Conservation (phyloP, 2,888 invertebrate genomes). For the Dasypogon diadema region DNA sequence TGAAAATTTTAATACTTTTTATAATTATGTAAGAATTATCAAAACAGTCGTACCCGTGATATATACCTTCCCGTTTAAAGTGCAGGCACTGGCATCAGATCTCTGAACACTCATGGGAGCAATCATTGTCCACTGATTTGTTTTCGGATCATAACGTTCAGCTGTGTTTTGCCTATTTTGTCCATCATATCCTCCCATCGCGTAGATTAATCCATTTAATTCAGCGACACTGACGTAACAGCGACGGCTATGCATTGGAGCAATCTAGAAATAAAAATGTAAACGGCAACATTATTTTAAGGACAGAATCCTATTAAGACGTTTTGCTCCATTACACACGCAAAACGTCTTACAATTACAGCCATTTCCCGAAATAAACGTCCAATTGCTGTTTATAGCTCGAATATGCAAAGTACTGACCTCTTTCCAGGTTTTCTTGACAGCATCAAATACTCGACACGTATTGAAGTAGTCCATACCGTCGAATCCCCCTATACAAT, state of each 20-base stretch:
- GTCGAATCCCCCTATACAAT: slow-evolving; percentile 93
- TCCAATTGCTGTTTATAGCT: neutral
- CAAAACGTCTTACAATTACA: neutral
- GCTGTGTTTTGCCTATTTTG: slow-evolving; percentile 88
- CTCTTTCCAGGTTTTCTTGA: slow-evolving; percentile 87
- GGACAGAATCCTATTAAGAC: neutral
- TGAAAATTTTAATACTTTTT: slow-evolving; percentile 63
- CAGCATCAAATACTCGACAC: slow-evolving; percentile 88
- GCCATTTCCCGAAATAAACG: slow-evolving; percentile 9
- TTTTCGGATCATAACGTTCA: slow-evolving; percentile 84
- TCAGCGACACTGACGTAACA: slow-evolving; percentile 90
- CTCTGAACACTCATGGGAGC: slow-evolving; percentile 89
- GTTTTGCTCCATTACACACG: slow-evolving; percentile 2
- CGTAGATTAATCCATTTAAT: slow-evolving; percentile 82
- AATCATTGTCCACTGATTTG: slow-evolving; percentile 90
- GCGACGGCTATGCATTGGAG: slow-evolving; percentile 90
- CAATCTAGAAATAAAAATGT: slow-evolving; percentile 69
- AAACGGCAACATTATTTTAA: slow-evolving; percentile 38
- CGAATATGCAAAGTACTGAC: slow-evolving; percentile 61
- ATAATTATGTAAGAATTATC: neutral
- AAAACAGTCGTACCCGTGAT: slow-evolving; percentile 61
- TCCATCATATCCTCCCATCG: slow-evolving; percentile 91
- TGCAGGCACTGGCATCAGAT: slow-evolving; percentile 93
- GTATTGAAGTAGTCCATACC: slow-evolving; percentile 85
- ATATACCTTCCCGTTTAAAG: slow-evolving; percentile 76